These are phyloP conservation scores for Rhegmatorhina hoffmannsi DNA, from an alignment of 2,113 vertebrate species.

Conservation along the genomic window DNA sequence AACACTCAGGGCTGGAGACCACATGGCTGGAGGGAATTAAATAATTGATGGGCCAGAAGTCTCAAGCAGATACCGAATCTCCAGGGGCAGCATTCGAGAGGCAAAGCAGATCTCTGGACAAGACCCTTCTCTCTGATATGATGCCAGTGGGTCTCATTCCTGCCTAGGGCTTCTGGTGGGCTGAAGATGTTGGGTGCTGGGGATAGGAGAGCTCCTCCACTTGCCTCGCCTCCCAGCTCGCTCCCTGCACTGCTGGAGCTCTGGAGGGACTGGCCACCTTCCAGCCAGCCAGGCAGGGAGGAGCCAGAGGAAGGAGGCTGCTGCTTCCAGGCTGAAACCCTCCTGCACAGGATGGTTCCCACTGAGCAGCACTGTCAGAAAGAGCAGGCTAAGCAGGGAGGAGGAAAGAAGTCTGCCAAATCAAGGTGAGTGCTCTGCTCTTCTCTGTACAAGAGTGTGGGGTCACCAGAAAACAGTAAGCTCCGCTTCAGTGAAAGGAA, in stretches of 20 bases:
- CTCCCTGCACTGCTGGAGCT: accelerated
- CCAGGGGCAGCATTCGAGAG: constrained; percentile 8
- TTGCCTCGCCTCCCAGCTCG: accelerated
- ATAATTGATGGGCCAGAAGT: constrained; percentile 63
- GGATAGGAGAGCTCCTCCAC: not conserved
- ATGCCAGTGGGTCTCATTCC: not conserved
- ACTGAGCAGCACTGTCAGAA: not conserved
- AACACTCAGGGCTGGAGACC: constrained; percentile 23
- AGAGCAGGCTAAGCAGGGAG: not conserved
- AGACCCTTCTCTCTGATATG: constrained; percentile 4
- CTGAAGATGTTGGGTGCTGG: not conserved
- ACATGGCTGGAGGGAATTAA: constrained; percentile 63
- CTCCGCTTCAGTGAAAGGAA: not conserved
- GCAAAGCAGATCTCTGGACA: not conserved
- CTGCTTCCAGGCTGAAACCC: not conserved
- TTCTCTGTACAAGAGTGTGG: accelerated
- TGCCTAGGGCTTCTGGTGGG: constrained; percentile 9
- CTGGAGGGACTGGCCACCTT: not conserved
- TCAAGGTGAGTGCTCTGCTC: not conserved
- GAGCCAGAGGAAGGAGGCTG: not conserved
- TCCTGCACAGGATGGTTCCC: not conserved
- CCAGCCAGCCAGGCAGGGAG: not conserved
- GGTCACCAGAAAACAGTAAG: not conserved
- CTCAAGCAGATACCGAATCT: constrained; percentile 12
- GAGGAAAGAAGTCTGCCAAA: not conserved